A percentile compares a stretch with the other conserved stretches of the same genome.
Evolutionary conservation across 1,140 invertebrate species (phyloP).

Genomic region (Heliconius congener): DNA sequence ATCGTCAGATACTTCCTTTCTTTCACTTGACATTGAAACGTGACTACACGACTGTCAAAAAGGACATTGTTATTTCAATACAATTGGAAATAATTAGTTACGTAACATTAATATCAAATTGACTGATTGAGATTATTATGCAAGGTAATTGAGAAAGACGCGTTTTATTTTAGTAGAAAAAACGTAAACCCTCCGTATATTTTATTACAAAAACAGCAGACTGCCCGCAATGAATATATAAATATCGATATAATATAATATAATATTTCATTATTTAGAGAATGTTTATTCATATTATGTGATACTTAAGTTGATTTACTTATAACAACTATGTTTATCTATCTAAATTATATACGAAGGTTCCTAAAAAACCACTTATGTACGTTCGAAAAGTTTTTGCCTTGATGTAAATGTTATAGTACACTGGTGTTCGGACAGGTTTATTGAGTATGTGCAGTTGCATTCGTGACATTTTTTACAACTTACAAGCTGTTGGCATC

Average conservation of each 20-base stretch:
- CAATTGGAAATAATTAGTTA: conserved; percentile 26
- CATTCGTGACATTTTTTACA: conserved; percentile 46
- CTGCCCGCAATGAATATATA: conserved; percentile 12
- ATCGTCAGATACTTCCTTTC: conserved; percentile 59
- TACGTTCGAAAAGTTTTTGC: conserved; percentile 30
- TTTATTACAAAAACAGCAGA: background rate
- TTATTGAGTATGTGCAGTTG: conserved; percentile 45
- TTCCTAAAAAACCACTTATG: background rate
- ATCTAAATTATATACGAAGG: background rate
- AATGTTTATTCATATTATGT: background rate
- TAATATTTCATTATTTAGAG: too few species aligned
- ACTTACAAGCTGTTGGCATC: conserved; percentile 30
- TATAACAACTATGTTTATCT: too few species aligned
- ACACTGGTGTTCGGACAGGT: conserved; percentile 43
- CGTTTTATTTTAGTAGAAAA: background rate
- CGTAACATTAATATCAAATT: conserved; percentile 20
- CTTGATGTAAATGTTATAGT: conserved; percentile 42
- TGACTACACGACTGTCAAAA: conserved; percentile 49
- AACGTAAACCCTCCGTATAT: background rate
- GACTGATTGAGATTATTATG: background rate
- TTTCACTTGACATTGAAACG: conserved; percentile 78
- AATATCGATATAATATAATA: too few species aligned
- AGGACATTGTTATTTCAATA: conserved; percentile 63
- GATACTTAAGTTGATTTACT: background rate
- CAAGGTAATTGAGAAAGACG: background rate